These are phyloP conservation scores for Lithobius niger DNA, from an alignment of 1,140 invertebrate species.

Conservation along the genomic window DNA sequence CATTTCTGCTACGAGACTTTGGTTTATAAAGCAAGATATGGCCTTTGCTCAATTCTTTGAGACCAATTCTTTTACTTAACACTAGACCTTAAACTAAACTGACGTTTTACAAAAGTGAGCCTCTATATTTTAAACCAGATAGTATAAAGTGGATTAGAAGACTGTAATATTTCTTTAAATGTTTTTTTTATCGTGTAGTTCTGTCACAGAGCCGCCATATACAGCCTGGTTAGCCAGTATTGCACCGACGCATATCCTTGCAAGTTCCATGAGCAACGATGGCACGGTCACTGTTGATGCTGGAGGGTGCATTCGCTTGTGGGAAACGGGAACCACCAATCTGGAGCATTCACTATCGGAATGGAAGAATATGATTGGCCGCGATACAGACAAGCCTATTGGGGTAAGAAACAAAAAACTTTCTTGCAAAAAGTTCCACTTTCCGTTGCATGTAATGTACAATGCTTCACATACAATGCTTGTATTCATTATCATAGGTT, in stretches of 20 bases:
- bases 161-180: neutral
- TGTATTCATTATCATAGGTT: too few relatives aligned
- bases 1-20: too few relatives aligned
- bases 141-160: too few relatives aligned
- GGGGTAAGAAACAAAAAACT: conserved; percentile 4
- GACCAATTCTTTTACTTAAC: too few relatives aligned
- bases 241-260: conserved; percentile 25
- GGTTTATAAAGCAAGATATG: too few relatives aligned
- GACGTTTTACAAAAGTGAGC: too few relatives aligned
- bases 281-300: conserved; percentile 45
- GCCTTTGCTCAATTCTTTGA: too few relatives aligned
- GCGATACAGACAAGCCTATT: conserved; percentile 19
- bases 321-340: conserved; percentile 40
- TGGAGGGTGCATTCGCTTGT: conserved; percentile 42
- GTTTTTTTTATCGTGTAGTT: conserved; percentile 8
- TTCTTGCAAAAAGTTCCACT: too few relatives aligned
- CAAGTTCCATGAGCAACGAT: conserved; percentile 33
- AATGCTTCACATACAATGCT: too few relatives aligned
- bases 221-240: conserved; percentile 19
- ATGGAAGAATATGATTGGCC: conserved; percentile 38
- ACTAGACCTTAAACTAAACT: too few relatives aligned
- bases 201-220: conserved; percentile 15
- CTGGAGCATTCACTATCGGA: conserved; percentile 36
- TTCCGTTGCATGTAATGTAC: too few relatives aligned
- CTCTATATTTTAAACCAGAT: too few relatives aligned